A percentile compares a stretch with the other conserved stretches of the same genome.
These are phyloP conservation scores for Danio jaintianensis DNA, from an alignment of 2,797 vertebrate genomes.

Conservation along the genomic window DNA sequence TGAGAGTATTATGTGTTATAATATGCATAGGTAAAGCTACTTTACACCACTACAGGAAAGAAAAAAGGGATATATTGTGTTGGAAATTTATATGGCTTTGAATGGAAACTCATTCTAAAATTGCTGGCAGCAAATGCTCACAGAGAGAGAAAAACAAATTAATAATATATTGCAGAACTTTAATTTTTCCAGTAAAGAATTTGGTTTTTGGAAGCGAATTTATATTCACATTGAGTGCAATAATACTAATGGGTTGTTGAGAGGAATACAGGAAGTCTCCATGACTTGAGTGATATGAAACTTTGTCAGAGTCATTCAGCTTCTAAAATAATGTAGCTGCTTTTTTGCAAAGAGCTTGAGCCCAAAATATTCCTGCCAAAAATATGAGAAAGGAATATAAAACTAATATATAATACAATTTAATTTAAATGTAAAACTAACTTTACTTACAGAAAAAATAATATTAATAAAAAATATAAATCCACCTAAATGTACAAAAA, in stretches of 20 bases:
- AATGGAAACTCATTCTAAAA: slow-evolving; percentile 18
- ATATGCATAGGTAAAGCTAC: background rate
- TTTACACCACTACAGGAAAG: background rate
- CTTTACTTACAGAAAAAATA: too few species aligned
- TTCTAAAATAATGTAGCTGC: background rate
- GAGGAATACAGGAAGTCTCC: slow-evolving; percentile 19
- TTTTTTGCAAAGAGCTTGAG: background rate
- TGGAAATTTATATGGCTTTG: background rate
- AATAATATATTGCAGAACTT: background rate
- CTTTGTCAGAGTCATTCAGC: slow-evolving; percentile 24
- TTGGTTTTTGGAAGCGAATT: background rate
- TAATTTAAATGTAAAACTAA: too few species aligned
- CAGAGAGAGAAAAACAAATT: background rate
- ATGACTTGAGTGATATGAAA: slow-evolving; percentile 14
- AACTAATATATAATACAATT: too few species aligned
- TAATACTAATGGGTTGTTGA: background rate
- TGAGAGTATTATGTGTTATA: too few species aligned
- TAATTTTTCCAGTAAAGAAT: background rate
- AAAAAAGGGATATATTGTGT: background rate
- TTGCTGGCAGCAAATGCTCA: background rate
- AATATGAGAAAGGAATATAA: too few species aligned
- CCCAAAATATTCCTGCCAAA: too few species aligned
- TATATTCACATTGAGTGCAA: background rate
- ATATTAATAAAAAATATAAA: too few species aligned
- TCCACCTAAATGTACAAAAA: too few species aligned